These are phyloP conservation scores for Xanthia icteritia DNA, from an alignment of 2,888 invertebrate genomes.

Conservation along the genomic window DNA sequence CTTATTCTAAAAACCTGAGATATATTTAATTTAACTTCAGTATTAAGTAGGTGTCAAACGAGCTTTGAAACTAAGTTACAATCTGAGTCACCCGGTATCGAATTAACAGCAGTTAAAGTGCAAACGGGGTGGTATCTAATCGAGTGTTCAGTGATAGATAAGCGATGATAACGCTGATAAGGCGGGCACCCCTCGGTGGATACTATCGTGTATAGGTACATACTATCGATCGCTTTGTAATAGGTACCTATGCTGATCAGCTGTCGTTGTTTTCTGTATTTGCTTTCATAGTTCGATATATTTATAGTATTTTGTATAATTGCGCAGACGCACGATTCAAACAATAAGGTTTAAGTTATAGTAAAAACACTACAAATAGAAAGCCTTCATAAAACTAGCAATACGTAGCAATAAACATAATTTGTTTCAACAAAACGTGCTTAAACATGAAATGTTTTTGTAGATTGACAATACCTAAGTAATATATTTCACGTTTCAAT, in stretches of 20 bases:
- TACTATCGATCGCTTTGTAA: constrained; percentile 42
- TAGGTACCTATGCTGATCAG: constrained; percentile 38
- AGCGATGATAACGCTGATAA: constrained; percentile 48
- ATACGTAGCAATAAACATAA: background rate
- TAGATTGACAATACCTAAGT: too few species aligned
- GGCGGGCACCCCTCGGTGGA: constrained; percentile 45
- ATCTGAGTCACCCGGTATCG: constrained; percentile 52
- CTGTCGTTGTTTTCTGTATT: constrained; percentile 34
- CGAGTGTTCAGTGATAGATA: constrained; percentile 35
- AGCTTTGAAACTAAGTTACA: constrained; percentile 22
- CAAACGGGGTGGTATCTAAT: constrained; percentile 52
- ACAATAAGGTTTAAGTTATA: background rate
- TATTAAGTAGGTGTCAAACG: background rate
- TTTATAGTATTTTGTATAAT: background rate
- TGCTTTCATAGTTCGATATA: background rate
- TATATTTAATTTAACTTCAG: background rate
- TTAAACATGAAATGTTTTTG: background rate
- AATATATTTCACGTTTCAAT: background rate
- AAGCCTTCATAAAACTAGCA: background rate
- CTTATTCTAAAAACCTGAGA: background rate
- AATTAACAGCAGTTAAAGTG: constrained; percentile 56
- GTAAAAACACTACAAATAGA: too few species aligned
- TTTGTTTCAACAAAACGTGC: background rate
- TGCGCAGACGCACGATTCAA: constrained; percentile 24
- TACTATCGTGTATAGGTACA: constrained; percentile 7